Evolutionary conservation across 2,797 vertebrate species (phyloP).

Genomic region (Falco biarmicus): DNA sequence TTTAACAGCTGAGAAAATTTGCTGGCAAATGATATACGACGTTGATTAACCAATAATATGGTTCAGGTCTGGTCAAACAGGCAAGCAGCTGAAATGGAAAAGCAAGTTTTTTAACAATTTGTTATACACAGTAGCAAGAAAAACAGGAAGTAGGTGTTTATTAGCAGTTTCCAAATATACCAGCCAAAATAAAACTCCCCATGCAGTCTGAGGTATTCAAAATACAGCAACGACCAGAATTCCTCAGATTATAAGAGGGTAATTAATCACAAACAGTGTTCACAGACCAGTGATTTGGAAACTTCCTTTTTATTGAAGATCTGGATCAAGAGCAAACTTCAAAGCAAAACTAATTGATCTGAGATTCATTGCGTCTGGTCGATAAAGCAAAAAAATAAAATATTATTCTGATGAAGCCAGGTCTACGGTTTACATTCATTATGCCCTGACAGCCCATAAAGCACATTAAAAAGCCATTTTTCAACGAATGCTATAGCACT

Average conservation of each 20-base stretch:
- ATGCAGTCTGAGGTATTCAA: constrained; percentile 79
- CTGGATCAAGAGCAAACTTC: constrained; percentile 79
- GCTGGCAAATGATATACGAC: constrained; percentile 46
- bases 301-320: constrained; percentile 79
- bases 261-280: constrained; percentile 83
- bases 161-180: constrained; percentile 83
- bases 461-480: constrained; percentile 64
- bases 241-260: constrained; percentile 83
- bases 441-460: constrained; percentile 51
- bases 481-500: not conserved
- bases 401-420: constrained; percentile 12
- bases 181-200: constrained; percentile 82
- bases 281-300: constrained; percentile 81
- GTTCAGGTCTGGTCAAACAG: constrained; percentile 53
- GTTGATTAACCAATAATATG: constrained; percentile 42
- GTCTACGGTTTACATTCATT: constrained; percentile 47
- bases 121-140: constrained; percentile 80
- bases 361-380: constrained; percentile 73
- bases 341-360: constrained; percentile 78
- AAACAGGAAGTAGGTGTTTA: constrained; percentile 85
- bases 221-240: constrained; percentile 78
- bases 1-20: constrained; percentile 69
- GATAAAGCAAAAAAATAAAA: constrained; percentile 68
- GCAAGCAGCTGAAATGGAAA: constrained; percentile 63
- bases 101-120: constrained; percentile 75